Evolutionary conservation across 2,113 vertebrate genomes (phyloP).

Genomic region (Cichladusa arquata): DNA sequence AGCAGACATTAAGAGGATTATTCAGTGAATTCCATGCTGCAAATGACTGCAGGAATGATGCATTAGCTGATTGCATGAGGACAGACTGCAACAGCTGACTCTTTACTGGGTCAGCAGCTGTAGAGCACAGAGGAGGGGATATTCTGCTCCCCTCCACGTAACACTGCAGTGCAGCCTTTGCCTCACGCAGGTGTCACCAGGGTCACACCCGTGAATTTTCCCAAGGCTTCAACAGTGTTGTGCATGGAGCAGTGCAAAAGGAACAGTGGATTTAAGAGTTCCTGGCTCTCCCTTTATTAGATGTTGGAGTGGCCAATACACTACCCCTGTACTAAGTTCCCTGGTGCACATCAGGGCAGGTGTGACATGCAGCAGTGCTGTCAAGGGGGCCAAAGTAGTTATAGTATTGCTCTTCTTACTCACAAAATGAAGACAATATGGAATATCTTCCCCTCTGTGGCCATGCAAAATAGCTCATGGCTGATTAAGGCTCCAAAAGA

Average conservation of each 20-base stretch:
- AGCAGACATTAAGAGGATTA: slow-evolving; percentile 26
- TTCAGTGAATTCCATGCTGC: background rate
- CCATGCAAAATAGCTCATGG: background rate
- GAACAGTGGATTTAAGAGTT: background rate
- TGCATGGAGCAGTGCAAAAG: background rate
- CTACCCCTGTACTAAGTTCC: background rate
- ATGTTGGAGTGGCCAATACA: background rate
- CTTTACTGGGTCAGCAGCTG: slow-evolving; percentile 16
- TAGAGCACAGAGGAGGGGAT: background rate
- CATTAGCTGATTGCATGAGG: background rate
- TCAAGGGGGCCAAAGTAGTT: background rate
- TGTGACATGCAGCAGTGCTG: background rate
- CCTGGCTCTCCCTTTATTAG: background rate
- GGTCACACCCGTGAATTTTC: background rate
- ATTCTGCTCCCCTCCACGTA: background rate
- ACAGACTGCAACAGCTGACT: background rate
- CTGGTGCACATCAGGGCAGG: background rate
- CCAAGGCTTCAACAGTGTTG: background rate
- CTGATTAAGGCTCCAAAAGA: background rate
- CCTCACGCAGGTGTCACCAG: background rate
- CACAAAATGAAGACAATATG: background rate
- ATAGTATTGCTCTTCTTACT: background rate
- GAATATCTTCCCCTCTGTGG: background rate
- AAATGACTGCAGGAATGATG: background rate
- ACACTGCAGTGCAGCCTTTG: background rate